Evolutionary conservation across 2,113 vertebrate genomes (phyloP).

Genomic region (Osmerus mordax): DNA sequence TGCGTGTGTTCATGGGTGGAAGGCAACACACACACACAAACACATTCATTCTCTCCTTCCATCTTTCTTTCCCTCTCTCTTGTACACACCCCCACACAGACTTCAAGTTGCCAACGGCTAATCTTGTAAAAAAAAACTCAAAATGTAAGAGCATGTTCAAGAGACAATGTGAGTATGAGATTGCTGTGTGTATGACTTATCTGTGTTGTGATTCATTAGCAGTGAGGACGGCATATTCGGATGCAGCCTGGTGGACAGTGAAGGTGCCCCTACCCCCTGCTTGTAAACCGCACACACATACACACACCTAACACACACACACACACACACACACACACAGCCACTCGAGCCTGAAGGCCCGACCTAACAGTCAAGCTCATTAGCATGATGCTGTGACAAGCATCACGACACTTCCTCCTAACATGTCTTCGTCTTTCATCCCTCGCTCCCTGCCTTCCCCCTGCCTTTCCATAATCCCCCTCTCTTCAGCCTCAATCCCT

Average conservation of each 20-base stretch:
- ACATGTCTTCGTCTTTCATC: constrained; percentile 43
- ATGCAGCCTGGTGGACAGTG: no score
- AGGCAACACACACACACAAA: neutral
- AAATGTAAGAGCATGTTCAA: neutral
- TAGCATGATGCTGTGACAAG: constrained; percentile 58
- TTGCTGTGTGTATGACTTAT: no score
- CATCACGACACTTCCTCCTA: constrained; percentile 42
- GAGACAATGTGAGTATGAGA: neutral
- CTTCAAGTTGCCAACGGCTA: neutral
- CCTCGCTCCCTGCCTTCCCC: constrained; percentile 2
- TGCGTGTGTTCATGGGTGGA: neutral
- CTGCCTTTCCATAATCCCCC: no score
- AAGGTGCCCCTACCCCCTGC: neutral
- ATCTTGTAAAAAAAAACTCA: neutral
- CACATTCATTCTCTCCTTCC: no score
- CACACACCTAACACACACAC: neutral
- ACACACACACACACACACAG: constrained; percentile 24
- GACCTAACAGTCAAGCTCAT: constrained; percentile 56
- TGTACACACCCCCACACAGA: neutral
- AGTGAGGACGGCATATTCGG: no score
- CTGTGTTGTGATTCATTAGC: no score
- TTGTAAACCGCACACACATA: neutral
- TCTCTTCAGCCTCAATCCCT: neutral
- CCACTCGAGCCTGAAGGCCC: constrained; percentile 45
- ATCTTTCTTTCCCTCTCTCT: no score